Evolutionary conservation across 2,797 vertebrate genomes (phyloP).

Genomic region (Rhynchonycteris naso): DNA sequence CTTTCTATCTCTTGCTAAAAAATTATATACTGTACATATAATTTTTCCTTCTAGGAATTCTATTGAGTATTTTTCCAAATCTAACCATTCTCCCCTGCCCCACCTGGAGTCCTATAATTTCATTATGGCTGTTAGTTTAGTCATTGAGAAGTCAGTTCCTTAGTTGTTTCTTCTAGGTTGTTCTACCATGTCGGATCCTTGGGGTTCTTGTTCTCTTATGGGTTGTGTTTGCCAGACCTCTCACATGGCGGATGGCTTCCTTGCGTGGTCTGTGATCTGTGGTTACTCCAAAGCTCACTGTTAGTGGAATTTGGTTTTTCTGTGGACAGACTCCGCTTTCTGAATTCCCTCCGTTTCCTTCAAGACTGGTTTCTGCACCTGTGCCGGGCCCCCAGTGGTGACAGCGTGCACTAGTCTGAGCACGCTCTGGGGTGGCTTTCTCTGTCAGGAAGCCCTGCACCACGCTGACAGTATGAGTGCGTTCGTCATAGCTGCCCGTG

Average conservation of each 20-base stretch:
- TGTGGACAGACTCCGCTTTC: not conserved
- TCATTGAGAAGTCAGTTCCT: not conserved
- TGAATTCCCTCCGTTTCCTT: not conserved
- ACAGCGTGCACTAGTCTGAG: not conserved
- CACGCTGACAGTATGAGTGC: rapidly evolving
- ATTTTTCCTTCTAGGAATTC: not conserved
- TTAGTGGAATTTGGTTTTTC: not conserved
- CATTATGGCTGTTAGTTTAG: not conserved
- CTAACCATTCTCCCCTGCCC: not conserved
- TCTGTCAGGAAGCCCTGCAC: not conserved
- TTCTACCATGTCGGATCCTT: not conserved
- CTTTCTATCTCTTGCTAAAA: too few relatives aligned
- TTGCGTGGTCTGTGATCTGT: not conserved
- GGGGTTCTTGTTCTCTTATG: not conserved
- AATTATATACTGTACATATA: not conserved
- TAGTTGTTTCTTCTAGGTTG: not conserved
- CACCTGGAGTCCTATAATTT: not conserved
- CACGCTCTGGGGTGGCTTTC: not conserved
- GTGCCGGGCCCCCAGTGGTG: not conserved
- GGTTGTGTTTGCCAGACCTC: not conserved
- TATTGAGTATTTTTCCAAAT: not conserved
- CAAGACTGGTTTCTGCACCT: not conserved
- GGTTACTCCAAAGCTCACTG: not conserved
- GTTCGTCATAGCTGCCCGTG: not conserved
- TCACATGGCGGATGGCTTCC: not conserved